Evolutionary conservation across 2,888 invertebrate species (phyloP), one percentile per base, ranked within the genome.

Genomic region (Amphipyra tragopoginis): DNA sequence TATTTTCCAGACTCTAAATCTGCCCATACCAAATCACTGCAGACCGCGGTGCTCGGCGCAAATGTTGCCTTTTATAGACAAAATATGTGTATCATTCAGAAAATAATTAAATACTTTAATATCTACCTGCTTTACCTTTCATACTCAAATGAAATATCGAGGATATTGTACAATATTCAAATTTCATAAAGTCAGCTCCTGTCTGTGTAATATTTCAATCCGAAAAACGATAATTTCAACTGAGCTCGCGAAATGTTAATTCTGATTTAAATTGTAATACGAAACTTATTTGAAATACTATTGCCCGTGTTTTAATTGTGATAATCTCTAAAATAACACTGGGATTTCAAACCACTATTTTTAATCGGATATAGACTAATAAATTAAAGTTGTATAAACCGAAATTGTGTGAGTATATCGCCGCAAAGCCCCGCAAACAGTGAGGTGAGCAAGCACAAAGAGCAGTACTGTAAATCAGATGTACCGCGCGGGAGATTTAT

Each of bases 391-490:
- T 80, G 78, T 75, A 75, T 78, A 75, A 81, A 79, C 77, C 72
- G 67, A 73, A 84, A 82, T 77, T 61, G 75, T 81, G 84, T 75
- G 80, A 81, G 81, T 81, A 71, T 82, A 81, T 80, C 66, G 81
- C 86, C 85, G 77, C 82, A 88, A 86, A 86, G 80, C 83, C 78
- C 69, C 81, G 82, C 83, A 85, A 87, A 86, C 86, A 86, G 81
- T 80, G 85, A 87, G 86, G 84, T 86, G 82, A 82, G 79, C 79
- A 78, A 84, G 84, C 86, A 86, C 84, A 86, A 87, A 90, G 84
- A 89, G 86, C 87, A 89, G 79, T 87, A 83, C 88, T 89, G 90
- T 92, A 93, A 93, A 92, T 92, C 91, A 91, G 89, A 86, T 85
- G 88, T 87, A 88, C 89, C 87, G 69, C 82, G 75, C 74, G 65